phyloP scores from a whole-genome alignment of 2,113 vertebrate species.

The Nesogale talazaci region DNA sequence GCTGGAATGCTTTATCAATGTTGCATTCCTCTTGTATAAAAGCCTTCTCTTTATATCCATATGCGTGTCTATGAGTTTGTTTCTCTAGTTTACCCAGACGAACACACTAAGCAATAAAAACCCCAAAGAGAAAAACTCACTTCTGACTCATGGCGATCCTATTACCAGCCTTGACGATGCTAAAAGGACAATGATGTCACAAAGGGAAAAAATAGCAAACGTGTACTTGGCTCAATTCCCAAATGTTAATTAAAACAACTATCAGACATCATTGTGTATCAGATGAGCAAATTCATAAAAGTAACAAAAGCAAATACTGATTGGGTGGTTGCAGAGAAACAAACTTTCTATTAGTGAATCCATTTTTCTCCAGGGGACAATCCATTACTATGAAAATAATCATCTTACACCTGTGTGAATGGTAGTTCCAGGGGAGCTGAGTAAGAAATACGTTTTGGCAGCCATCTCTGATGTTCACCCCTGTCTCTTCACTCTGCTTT shows the following conservation, averaged over 20 bases:
- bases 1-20: too few species aligned
- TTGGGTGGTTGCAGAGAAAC: neutral
- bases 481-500: neutral
- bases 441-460: neutral
- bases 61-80: too few species aligned
- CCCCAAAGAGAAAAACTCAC: too few species aligned
- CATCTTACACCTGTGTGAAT: neutral
- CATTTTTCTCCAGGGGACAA: too few species aligned
- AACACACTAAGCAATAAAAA: conserved; percentile 2
- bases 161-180: neutral
- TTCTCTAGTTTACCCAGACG: too few species aligned
- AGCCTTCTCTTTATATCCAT: too few species aligned
- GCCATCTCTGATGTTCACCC: neutral
- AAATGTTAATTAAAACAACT: conserved; percentile 4
- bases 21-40: too few species aligned
- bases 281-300: conserved; percentile 14
- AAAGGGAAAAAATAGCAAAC: conserved; percentile 3
- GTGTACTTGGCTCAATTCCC: conserved; percentile 9
- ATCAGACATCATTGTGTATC: neutral
- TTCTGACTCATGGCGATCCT: neutral
- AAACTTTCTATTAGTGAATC: too few species aligned
- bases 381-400: too few species aligned
- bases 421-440: too few species aligned
- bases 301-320: neutral
- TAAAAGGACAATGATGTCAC: neutral